Evolutionary conservation across 2,888 invertebrate species (phyloP), one percentile per base, ranked within the genome.

Genomic region (Chirona hameri): DNA sequence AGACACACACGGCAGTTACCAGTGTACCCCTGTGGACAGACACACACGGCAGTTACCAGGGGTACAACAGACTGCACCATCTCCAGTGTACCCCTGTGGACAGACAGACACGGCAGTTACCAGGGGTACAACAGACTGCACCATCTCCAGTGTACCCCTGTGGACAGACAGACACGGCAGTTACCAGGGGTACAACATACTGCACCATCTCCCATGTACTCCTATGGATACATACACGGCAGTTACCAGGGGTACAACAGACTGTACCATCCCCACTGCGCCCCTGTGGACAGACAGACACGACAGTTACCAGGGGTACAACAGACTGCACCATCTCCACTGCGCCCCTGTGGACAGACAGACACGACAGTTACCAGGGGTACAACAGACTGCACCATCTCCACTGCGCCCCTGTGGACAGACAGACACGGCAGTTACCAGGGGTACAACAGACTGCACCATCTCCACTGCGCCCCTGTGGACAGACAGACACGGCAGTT

Each of bases 381-480:
- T 82, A 69, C 9, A 97, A 95, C n/a, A 94, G 88, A 85, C 95
- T 94, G 84, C 97, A 96, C 97, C 97, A 97, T 90, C 5, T 95
- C 95, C 18, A 92, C 83, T 3, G 91, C 27, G 27, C 65, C 87
- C 65, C 65, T 65, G 65, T n/a, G 10, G 60, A 18, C 14, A 24
- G 24, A 24, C 21, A 18, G 24, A 24, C 52, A 7, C 60, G 60
- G 21, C 60, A 24, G 24, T 60, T 3, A 24, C 60, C 60, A 9
- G 93, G 82, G 82, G 76, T 82, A 69, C 39, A 83, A 82, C 82
- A 82, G 81, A 39, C 39, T 39, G 39, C 39, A 39, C 39, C 39
- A 39, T 39, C 39, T 7, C 39, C 39, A 39, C 39, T 39, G 39
- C 39, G 7, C 39, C 39, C 39, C 39, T 39, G 39, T 39, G 39